phyloP scores from a whole-genome alignment of 1,140 invertebrate species.

The Lasaia peninsularis region DNA sequence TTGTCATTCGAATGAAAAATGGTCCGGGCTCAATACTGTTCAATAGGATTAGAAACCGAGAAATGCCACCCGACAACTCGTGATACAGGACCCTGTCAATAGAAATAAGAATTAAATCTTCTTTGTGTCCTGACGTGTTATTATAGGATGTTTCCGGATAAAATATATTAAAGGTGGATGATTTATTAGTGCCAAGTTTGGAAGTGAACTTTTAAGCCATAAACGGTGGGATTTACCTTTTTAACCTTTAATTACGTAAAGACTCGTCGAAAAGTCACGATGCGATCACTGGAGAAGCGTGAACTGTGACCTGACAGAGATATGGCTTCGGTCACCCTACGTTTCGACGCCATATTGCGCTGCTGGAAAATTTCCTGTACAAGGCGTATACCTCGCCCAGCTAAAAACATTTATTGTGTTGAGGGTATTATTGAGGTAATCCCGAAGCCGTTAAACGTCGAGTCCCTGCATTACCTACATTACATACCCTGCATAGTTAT shows the following conservation, averaged over 20 bases:
- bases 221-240: conserved; percentile 15
- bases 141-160: conserved; percentile 52
- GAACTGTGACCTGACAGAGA: conserved; percentile 38
- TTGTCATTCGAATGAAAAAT: conserved; percentile 72
- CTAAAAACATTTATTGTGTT: conserved; percentile 66
- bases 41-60: conserved; percentile 68
- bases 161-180: too few relatives aligned
- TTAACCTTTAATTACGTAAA: conserved; percentile 50
- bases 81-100: conserved; percentile 45
- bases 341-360: conserved; percentile 32
- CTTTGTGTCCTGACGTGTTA: conserved; percentile 47
- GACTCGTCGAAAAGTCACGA: conserved; percentile 24
- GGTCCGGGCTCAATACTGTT: conserved; percentile 51
- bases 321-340: conserved; percentile 55
- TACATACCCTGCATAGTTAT: conserved; percentile 67
- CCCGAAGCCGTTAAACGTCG: conserved; percentile 68
- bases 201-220: conserved; percentile 16
- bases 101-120: conserved; percentile 51
- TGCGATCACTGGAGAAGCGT: neutral
- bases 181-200: conserved; percentile 6
- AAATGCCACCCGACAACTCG: conserved; percentile 57
- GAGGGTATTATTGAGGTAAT: conserved; percentile 68
- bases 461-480: conserved; percentile 69
- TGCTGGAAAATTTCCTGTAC: conserved; percentile 16
- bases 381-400: conserved; percentile 25